These are phyloP conservation scores for Hyperopisus bebe DNA, from an alignment of 2,113 vertebrate species.

Conservation along the genomic window DNA sequence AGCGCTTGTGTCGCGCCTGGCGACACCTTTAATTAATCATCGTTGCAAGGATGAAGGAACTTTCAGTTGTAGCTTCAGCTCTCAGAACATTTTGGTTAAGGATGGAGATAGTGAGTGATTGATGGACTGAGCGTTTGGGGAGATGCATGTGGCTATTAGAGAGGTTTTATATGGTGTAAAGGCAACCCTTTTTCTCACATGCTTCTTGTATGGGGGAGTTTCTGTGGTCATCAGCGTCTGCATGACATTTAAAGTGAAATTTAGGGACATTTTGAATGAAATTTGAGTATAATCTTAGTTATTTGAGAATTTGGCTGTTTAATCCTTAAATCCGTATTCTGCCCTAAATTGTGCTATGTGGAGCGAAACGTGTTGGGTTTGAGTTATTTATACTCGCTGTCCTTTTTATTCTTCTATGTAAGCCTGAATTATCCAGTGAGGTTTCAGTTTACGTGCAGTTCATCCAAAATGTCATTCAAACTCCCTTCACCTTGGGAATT, in stretches of 20 bases:
- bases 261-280: neutral
- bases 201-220: neutral
- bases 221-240: neutral
- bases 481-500: neutral
- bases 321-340: neutral
- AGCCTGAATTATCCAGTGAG: slow-evolving; percentile 3
- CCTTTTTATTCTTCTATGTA: neutral
- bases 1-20: neutral
- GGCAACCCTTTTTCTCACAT: too few relatives aligned
- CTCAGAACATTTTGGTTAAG: neutral
- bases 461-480: neutral
- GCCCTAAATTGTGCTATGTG: neutral
- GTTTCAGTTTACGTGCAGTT: neutral
- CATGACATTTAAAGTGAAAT: neutral
- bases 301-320: neutral
- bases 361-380: slow-evolving; percentile 3
- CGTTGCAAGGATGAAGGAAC: neutral
- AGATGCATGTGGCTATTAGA: neutral
- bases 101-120: neutral
- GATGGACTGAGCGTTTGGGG: neutral
- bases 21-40: neutral
- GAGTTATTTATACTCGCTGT: slow-evolving; percentile 6
- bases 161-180: neutral
- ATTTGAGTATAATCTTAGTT: neutral
- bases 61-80: neutral